Base-by-base conservation (phyloP, 2,888 invertebrate species). In the Carpatolechia fugitivella region DNA sequence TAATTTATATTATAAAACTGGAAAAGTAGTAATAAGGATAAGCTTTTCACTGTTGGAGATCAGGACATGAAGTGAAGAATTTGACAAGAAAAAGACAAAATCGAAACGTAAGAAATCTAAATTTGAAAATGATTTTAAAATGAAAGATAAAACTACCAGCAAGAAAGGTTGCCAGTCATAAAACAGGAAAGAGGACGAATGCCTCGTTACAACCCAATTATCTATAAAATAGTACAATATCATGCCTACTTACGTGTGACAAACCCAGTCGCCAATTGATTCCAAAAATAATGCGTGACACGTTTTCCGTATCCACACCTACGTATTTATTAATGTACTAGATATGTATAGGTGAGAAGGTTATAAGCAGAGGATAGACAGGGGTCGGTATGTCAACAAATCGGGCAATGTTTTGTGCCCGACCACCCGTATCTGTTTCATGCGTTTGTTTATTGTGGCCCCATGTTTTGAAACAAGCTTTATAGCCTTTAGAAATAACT, bases 371-470 rank as follows among this genome's bases (percentile, higher is more conserved):
- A 30, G 40, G 51, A 33, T 11, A 30, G 44, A 56, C 33, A 63
- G 70, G 68, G 64, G 64, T 63, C 62, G 66, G 61, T 69, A 66
- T 82, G 84, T 84, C 84, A 84, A 85, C 86, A 83, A 79, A 82
- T 81, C 78, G 80, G 69, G 63, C 72, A 65, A 65, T 69, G 77
- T 79, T 76, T 74, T 71, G 71, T 71, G 29, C 44, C 64, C 82
- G 85, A 81, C 86, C 85, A 84, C 85, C 85, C 85, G 82, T 82
- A 80, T 83, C 74, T 69, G 71, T 59, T 68, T 64, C 66, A 58
- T 64, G 64, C 73, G 72, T 81, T 78, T 85, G 84, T 86, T 85
- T 86, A 83, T 76, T 66, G 70, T 76, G 66, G 72, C 67, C 70
- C 72, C 66, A 67, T 64, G 60, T 61, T 61, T 24, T 69, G 66